phyloP scores from a whole-genome alignment of 2,888 invertebrate genomes.

The Tinea semifulvella region DNA sequence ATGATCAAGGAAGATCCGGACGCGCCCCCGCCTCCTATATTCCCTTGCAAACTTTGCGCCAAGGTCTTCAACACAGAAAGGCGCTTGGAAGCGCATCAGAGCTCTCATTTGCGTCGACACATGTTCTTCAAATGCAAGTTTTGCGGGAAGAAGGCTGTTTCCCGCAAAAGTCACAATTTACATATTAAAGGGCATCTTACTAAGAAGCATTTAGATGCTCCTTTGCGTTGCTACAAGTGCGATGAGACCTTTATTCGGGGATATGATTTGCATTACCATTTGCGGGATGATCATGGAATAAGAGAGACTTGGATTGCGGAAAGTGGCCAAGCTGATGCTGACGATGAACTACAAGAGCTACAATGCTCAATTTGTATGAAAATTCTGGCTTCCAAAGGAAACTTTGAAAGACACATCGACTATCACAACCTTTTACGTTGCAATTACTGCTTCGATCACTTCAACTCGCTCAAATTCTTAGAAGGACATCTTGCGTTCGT shows the following conservation, averaged over 20 bases:
- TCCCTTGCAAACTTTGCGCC: conserved; percentile 54
- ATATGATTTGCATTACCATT: conserved; percentile 51
- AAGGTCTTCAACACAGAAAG: conserved; percentile 48
- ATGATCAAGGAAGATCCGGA: conserved; percentile 62
- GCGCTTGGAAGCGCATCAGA: conserved; percentile 43
- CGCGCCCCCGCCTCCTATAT: conserved; percentile 44
- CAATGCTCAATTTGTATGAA: conserved; percentile 59
- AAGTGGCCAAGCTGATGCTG: conserved; percentile 29
- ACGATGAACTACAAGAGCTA: conserved; percentile 47
- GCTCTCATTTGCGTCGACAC: conserved; percentile 49
- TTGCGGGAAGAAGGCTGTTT: conserved; percentile 52
- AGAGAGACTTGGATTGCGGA: conserved; percentile 56
- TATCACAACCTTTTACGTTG: conserved; percentile 58
- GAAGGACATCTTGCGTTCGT: conserved; percentile 55
- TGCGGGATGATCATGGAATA: conserved; percentile 46
- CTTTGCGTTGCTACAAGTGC: conserved; percentile 49
- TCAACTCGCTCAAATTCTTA: conserved; percentile 47
- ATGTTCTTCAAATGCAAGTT: conserved; percentile 57
- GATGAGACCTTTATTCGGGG: conserved; percentile 47
- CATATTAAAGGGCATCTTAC: conserved; percentile 53
- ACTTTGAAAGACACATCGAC: conserved; percentile 56
- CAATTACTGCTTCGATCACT: conserved; percentile 60
- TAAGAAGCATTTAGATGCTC: conserved; percentile 46
- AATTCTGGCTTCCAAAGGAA: conserved; percentile 53
- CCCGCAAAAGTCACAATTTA: conserved; percentile 43